Percentiles rank a stretch among this genome's conserved stretches.
Conservation (phyloP, 2,113 vertebrate species). For the Eubucco bourcierii region DNA sequence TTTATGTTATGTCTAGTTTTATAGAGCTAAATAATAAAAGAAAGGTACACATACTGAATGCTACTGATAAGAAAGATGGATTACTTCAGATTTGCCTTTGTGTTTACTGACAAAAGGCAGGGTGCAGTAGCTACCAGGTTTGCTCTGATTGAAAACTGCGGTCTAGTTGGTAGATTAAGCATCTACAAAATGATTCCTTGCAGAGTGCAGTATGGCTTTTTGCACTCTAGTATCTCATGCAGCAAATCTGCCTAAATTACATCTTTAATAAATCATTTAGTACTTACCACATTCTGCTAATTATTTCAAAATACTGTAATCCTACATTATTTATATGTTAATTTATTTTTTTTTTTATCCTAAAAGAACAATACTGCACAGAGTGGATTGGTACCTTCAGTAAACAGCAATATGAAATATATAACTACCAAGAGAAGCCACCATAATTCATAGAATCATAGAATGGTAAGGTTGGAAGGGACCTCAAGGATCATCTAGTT, state of each 20-base stretch:
- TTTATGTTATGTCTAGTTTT: conserved; percentile 63
- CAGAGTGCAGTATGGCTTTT: conserved; percentile 29
- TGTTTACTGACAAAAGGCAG: conserved; percentile 77
- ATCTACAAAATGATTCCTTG: conserved; percentile 54
- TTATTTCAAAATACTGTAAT: conserved; percentile 70
- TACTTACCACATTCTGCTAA: conserved; percentile 63
- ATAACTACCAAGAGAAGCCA: conserved; percentile 24
- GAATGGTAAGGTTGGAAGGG: no score
- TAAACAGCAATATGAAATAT: conserved; percentile 45
- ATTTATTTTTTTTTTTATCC: conserved; percentile 58
- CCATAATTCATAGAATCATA: not conserved
- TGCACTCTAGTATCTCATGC: conserved; percentile 49
- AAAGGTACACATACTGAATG: conserved; percentile 68
- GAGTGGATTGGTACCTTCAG: conserved; percentile 1
- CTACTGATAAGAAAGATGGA: conserved; percentile 79
- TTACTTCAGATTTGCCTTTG: conserved; percentile 78
- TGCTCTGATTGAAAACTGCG: conserved; percentile 72
- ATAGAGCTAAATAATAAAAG: conserved; percentile 57
- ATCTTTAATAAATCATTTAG: conserved; percentile 66
- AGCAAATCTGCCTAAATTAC: conserved; percentile 55
- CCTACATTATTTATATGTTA: conserved; percentile 61
- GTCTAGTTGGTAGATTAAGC: conserved; percentile 54
- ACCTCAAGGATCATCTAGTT: no score
- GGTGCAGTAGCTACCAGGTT: conserved; percentile 39
- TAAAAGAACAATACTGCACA: conserved; percentile 47